Evolutionary conservation across 2,113 vertebrate species (phyloP), one percentile per base, ranked within the genome.

Genomic region (Mirounga angustirostris): DNA sequence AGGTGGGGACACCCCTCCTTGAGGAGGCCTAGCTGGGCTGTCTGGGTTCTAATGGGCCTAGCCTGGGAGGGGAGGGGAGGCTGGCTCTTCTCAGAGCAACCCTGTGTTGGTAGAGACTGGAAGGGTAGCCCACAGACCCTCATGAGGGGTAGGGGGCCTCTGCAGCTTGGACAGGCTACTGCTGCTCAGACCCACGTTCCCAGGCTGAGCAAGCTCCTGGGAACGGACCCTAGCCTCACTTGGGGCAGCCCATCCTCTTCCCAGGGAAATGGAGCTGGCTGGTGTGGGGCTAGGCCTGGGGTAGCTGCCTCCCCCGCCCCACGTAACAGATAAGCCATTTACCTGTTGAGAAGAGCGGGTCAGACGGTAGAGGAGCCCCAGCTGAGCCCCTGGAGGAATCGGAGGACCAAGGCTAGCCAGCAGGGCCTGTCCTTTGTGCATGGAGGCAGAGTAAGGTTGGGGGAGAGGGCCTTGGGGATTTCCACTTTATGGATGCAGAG

Each of bases 1-100:
- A 12, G 13, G 2, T 7, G 21, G 40, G 9, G 40, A 7, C 7
- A 0, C 22, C 11, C 58, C 24, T n/a, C 54, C 46, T 28, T 1
- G 11, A 61, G 19, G 67, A 93, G 30, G 54, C 58, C 86, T 52
- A 22, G 50, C 1, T 4, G 63, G 65, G 33, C 54, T 59, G 43
- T 30, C 36, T 61, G 36, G 54, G 33, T 82, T 59, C 79, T 2
- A 6, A n/a, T 8, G 4, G 56, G 56, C 30, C 74, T 54, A 24
- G 71, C 40, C 0, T 2, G 18, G 4, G 43, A 58, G 33, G 13
- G 10, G 30, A 58, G 63, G 16, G 18, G 1, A 13, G 85, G 13
- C 12, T 16, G 69, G 24, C n/a, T 46, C 22, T 43, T 76, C 46
- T 94, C 50, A 63, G 7, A 73, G 56, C 56, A 21, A 4, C 24